Conservation (phyloP, 1,140 invertebrate species). For the Gonioctena quinquepunctata region DNA sequence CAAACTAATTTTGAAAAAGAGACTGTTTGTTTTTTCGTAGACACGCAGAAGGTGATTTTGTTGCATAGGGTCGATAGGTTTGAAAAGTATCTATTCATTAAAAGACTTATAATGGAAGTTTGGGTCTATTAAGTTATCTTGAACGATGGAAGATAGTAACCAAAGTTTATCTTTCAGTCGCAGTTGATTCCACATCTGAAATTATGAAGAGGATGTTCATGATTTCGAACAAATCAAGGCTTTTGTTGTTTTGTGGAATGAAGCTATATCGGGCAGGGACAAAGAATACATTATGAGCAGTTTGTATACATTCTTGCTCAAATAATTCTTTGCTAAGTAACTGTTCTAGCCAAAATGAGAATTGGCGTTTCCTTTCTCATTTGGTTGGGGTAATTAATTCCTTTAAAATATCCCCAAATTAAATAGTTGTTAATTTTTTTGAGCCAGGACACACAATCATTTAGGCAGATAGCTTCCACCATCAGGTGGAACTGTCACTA, state of each 20-base stretch:
- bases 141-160: no score
- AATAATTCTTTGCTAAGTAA: slow-evolving; percentile 32
- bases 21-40: no score
- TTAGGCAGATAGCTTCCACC: slow-evolving; percentile 15
- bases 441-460: slow-evolving; percentile 24
- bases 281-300: slow-evolving; percentile 44
- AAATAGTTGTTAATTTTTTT: slow-evolving; percentile 22
- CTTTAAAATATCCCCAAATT: neutral
- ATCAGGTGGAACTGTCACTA: slow-evolving; percentile 17
- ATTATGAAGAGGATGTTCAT: no score
- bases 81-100: no score
- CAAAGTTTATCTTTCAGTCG: no score
- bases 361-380: slow-evolving; percentile 7
- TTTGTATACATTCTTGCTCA: slow-evolving; percentile 32
- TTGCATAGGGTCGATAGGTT: no score
- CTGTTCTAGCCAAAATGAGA: slow-evolving; percentile 38
- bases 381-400: slow-evolving; percentile 31
- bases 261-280: slow-evolving; percentile 29
- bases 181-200: no score
- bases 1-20: no score
- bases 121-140: no score
- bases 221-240: no score
- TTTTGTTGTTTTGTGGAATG: slow-evolving; percentile 42
- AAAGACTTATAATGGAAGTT: no score
- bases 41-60: no score